Evolutionary conservation across 2,888 invertebrate genomes (phyloP).

Genomic region (Athripsodes cinereus): DNA sequence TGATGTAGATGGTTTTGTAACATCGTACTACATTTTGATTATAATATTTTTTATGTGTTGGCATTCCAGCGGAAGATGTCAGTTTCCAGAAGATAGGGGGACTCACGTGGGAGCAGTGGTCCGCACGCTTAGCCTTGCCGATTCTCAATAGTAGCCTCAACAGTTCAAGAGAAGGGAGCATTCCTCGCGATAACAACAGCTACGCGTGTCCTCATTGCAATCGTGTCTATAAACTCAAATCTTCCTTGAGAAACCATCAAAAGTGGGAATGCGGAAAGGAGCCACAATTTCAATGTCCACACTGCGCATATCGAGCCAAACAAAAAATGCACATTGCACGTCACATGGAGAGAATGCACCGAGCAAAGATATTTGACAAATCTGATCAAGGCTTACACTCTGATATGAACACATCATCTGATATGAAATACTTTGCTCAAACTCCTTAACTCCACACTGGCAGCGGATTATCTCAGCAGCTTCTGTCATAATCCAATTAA

Average conservation of each 20-base stretch:
- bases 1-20: too few relatives aligned
- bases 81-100: slow-evolving; percentile 65
- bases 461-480: too few relatives aligned
- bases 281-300: slow-evolving; percentile 76
- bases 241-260: slow-evolving; percentile 75
- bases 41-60: too few relatives aligned
- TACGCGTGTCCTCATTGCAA: slow-evolving; percentile 79
- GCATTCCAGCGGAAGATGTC: slow-evolving; percentile 56
- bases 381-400: slow-evolving; percentile 47
- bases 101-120: slow-evolving; percentile 68
- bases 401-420: slow-evolving; percentile 40
- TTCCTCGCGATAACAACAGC: not conserved
- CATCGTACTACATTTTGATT: too few relatives aligned
- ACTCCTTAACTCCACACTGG: not conserved
- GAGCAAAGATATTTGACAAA: slow-evolving; percentile 54
- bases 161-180: slow-evolving; percentile 51
- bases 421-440: not conserved
- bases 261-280: slow-evolving; percentile 85
- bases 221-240: slow-evolving; percentile 79
- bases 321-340: slow-evolving; percentile 81
- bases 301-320: slow-evolving; percentile 77
- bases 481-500: too few relatives aligned
- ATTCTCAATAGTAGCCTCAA: slow-evolving; percentile 59
- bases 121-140: slow-evolving; percentile 67
- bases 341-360: slow-evolving; percentile 79